Base-by-base conservation (phyloP, 2,888 invertebrate species). In the Tachina lurida region DNA sequence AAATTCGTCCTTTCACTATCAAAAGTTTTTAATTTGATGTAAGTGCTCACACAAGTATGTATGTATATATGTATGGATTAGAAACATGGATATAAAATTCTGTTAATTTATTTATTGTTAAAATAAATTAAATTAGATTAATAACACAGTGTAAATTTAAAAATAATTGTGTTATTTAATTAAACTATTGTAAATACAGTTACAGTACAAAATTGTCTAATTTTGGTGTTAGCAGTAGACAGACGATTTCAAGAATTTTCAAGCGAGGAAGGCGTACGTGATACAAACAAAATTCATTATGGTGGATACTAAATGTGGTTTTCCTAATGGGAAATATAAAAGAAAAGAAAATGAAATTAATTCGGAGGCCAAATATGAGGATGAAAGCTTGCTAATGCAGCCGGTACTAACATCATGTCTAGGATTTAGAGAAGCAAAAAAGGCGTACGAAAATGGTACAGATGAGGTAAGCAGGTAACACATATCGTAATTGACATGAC, bases 371-470 rank as follows among this genome's bases (percentile, higher is more conserved):
- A 13, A 1, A 3, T n/a, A 41, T 56, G 81, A 82, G 19, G 95
- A 95, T 90, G 94, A 94, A 89, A 94, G 94, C 89, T 89, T 95
- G 85, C 92, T 95, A 54, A 93, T 94, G 88, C 95, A 95, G 90
- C 96, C 97, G 19, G 94, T 96, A 89, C 93, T 94, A 84, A 95
- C 95, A 79, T 96, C 95, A 91, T 93, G 96, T 76, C 94, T 95
- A 87, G 95, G 95, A 70, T 94, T 97, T 90, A 93, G 94, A 79
- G 95, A 97, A 91, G 95, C 96, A 15, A 93, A 95, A 58, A 95
- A 95, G 89, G 94, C 96, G 84, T 95, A 95, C 90, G 95, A 96
- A 90, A 95, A 95, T 89, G 97, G 96, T 73, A 96, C 96, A 88
- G 95, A 95, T 89, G 97, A 97, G 94, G 95, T 96, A 92, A 93